phyloP scores from a whole-genome alignment of 2,113 vertebrate species.

The Proterorhinus semilunaris region DNA sequence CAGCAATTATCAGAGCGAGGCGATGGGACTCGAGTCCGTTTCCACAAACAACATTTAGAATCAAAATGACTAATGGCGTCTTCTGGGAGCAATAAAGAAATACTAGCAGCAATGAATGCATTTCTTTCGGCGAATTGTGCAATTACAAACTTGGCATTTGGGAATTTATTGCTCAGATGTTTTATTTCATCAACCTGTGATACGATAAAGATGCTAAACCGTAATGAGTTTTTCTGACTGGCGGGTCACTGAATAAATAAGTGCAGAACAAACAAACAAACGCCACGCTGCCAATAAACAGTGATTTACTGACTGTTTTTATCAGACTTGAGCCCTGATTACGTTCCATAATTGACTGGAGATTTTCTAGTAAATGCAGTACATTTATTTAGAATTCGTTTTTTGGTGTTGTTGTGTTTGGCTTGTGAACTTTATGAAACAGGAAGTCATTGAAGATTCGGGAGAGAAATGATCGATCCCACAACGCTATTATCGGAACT shows the following conservation, averaged over 20 bases:
- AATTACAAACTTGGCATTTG: neutral
- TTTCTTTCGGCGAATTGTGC: neutral
- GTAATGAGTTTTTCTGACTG: neutral
- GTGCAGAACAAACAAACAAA: neutral
- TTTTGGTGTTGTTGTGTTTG: too few relatives aligned
- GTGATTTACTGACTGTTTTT: neutral
- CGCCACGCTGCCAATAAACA: neutral
- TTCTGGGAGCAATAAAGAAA: neutral
- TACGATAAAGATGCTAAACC: neutral
- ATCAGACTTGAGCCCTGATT: neutral
- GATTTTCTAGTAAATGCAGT: neutral
- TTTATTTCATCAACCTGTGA: neutral
- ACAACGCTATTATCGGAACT: too few relatives aligned
- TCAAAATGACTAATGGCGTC: neutral
- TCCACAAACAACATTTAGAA: neutral
- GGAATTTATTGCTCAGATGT: neutral
- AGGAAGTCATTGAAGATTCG: too few relatives aligned
- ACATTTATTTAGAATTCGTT: too few relatives aligned
- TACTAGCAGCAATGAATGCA: neutral
- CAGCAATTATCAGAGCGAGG: conserved; percentile 10
- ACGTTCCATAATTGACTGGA: neutral
- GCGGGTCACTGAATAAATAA: neutral
- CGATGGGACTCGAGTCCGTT: neutral
- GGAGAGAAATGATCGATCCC: too few relatives aligned
- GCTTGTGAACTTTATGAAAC: too few relatives aligned